A percentile compares a stretch with the other conserved stretches of the same genome.
These are phyloP conservation scores for Chaetodon trifascialis DNA, from an alignment of 2,113 vertebrate genomes.

Conservation along the genomic window DNA sequence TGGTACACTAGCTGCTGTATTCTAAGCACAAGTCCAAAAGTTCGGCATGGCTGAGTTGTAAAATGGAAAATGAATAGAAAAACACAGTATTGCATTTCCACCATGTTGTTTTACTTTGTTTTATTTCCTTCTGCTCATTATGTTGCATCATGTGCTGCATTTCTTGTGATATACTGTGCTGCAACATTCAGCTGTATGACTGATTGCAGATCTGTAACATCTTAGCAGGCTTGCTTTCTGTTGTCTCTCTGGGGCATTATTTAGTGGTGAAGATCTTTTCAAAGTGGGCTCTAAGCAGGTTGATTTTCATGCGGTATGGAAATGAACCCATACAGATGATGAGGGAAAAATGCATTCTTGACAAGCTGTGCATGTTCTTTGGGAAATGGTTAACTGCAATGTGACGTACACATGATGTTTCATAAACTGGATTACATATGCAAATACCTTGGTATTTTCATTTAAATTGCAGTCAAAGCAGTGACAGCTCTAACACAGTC, in stretches of 20 bases:
- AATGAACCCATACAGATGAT: neutral
- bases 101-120: neutral
- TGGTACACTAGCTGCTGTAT: neutral
- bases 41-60: neutral
- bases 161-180: neutral
- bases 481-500: neutral
- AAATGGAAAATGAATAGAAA: neutral
- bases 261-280: neutral
- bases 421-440: neutral
- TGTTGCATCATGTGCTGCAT: conserved; percentile 7
- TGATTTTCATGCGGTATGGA: neutral
- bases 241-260: neutral
- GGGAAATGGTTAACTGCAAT: neutral
- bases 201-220: conserved; percentile 25
- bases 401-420: neutral
- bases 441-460: neutral
- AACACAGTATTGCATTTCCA: neutral
- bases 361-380: neutral
- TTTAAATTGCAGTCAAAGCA: neutral
- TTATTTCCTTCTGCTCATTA: neutral
- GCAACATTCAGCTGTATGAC: conserved; percentile 17
- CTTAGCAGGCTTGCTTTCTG: conserved; percentile 6
- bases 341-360: neutral
- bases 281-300: neutral
- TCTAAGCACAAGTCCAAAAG: neutral